Base-by-base conservation (phyloP, 2,797 vertebrate species). In the Myioborus miniatus region DNA sequence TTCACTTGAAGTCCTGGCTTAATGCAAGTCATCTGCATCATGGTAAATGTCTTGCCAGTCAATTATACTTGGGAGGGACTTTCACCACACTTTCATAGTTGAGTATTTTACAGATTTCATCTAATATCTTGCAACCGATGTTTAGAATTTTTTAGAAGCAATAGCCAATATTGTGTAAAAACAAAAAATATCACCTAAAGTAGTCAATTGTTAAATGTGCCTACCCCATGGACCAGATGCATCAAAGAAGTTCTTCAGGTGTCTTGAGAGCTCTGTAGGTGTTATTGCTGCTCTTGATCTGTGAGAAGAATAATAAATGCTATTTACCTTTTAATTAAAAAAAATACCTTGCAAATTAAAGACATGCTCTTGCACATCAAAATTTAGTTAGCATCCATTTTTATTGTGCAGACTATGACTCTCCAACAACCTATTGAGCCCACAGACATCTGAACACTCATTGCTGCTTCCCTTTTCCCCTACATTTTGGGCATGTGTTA, bases 241-340 rank as follows among this genome's bases (percentile, higher is more conserved):
- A 92, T 91, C 93, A 78, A 95, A 96, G 79, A 92, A 93, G 94
- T 97, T 97, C 91, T 96, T 93, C 76, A n/a, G 87, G 91, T 72
- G 19, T 65, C 94, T 94, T 76, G 79, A 97, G 85, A 87, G 90
- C 94, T 91, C 93, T 84, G 96, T 97, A 96, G 96, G 94, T 97
- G 96, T 94, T 97, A 83, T 85, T 95, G 84, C 87, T 94, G 87
- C 91, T 97, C 94, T 93, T 74, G 59, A 94, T 96, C 96, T 97
- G 96, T 97, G 91, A 97, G 96, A 97, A 89, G 97, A 98, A 97
- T 98, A 93, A 96, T 93, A 97, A 97, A 93, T 95, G 91, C 88
- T 97, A 96, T 98, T 98, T 98, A 98, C 97, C 96, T 98, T 98
- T 98, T 97, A 98, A 98, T 98, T 98, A 96, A 98, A 98, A 97